Percentiles rank a stretch among this genome's conserved stretches.
phyloP scores from a whole-genome alignment of 1,140 invertebrate species.

The Ptiloglossa arizonensis region DNA sequence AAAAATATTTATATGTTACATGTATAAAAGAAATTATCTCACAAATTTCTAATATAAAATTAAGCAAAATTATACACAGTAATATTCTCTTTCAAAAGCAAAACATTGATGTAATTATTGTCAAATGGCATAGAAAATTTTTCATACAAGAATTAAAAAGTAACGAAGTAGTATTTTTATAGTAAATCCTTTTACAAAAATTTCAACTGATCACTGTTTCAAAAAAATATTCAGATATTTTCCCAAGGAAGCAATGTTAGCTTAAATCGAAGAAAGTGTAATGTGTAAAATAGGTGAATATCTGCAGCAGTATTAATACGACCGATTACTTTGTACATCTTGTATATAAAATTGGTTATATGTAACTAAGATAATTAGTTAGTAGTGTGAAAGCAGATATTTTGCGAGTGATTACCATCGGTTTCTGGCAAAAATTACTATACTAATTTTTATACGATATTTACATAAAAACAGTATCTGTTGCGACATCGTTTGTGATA shows the following conservation, averaged over 20 bases:
- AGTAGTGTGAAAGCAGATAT: slow-evolving; percentile 22
- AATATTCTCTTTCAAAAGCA: slow-evolving; percentile 8
- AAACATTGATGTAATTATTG: not conserved
- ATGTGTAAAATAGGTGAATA: not conserved
- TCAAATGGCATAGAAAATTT: not conserved
- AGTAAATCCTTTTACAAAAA: not conserved
- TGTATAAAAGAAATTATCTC: no score
- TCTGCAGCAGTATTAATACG: slow-evolving; percentile 72
- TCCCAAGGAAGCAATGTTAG: not conserved
- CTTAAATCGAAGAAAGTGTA: not conserved
- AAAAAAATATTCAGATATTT: not conserved
- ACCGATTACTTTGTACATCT: slow-evolving; percentile 75
- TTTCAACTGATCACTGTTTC: not conserved
- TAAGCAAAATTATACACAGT: slow-evolving; percentile 4
- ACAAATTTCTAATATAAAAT: not conserved
- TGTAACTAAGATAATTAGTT: slow-evolving; percentile 33
- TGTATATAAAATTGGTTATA: slow-evolving; percentile 70
- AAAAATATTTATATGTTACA: slow-evolving; percentile 1
- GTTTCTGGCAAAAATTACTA: not conserved
- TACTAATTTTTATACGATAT: slow-evolving; percentile 33
- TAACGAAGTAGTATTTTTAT: not conserved
- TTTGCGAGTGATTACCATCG: slow-evolving; percentile 2
- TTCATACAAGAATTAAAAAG: not conserved
- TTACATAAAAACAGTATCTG: slow-evolving; percentile 27
- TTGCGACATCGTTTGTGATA: slow-evolving; percentile 63